A percentile compares a stretch with the other conserved stretches of the same genome.
Conservation (phyloP, 2,113 vertebrate species). For the Notechis scutatus region DNA sequence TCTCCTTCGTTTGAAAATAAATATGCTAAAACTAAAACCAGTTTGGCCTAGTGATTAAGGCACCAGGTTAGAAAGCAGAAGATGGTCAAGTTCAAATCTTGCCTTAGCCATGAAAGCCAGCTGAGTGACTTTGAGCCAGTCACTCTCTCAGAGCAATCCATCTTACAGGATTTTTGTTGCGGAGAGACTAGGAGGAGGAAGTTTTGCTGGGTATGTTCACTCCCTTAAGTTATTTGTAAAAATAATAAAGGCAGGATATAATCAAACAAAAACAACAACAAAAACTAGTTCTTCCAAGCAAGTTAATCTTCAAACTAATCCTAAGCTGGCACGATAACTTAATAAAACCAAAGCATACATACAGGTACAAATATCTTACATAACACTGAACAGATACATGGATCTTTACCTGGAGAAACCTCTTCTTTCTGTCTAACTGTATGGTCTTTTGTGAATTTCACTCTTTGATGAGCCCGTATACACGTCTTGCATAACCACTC, state of each 20-base stretch:
- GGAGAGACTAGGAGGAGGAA: no score
- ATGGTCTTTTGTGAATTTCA: constrained; percentile 97
- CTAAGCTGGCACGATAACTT: not conserved
- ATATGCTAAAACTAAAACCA: not conserved
- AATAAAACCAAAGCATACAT: not conserved
- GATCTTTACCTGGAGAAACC: constrained; percentile 86
- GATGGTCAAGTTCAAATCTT: no score
- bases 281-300: not conserved
- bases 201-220: no score
- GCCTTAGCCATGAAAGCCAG: no score
- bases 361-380: not conserved
- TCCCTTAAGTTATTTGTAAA: no score
- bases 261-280: no score
- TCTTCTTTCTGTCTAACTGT: constrained; percentile 95
- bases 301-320: not conserved
- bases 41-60: no score
- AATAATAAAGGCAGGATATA: no score
- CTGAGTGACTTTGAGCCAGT: no score
- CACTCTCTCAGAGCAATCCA: no score
- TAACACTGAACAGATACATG: not conserved
- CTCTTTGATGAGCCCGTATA: constrained; percentile 93
- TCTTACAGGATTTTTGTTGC: no score
- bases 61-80: no score
- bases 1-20: not conserved
- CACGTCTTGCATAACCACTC: constrained; percentile 97